phyloP scores from a whole-genome alignment of 2,113 vertebrate genomes.

The Chionomys nivalis region DNA sequence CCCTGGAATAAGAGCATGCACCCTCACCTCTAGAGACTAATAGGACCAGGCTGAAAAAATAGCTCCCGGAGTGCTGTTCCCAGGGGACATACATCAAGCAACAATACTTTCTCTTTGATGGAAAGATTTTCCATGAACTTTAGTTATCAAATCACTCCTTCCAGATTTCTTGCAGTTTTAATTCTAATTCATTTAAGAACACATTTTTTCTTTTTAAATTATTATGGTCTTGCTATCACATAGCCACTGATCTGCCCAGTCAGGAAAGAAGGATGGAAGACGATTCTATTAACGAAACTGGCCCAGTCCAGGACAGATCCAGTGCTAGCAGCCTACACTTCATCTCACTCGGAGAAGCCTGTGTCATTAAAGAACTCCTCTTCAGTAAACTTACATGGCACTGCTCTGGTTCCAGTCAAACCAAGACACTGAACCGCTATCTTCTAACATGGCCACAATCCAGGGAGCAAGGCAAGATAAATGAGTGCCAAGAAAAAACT shows the following conservation, averaged over 20 bases:
- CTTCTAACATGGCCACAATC: background rate
- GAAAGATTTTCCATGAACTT: conserved; percentile 16
- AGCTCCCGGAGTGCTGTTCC: background rate
- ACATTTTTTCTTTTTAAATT: background rate
- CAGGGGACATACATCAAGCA: background rate
- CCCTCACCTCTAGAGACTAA: conserved; percentile 8
- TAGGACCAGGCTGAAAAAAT: background rate
- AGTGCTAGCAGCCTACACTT: background rate
- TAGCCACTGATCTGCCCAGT: background rate
- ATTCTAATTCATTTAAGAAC: conserved; percentile 28
- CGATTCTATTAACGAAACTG: background rate
- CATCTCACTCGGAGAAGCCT: background rate
- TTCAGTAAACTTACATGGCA: background rate
- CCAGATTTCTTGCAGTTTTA: conserved; percentile 29
- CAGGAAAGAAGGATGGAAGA: conserved; percentile 11
- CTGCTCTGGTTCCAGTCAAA: conserved; percentile 23
- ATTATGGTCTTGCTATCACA: background rate
- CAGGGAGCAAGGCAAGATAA: conserved; percentile 8
- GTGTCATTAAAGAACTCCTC: background rate
- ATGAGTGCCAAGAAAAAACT: background rate
- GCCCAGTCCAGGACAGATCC: background rate
- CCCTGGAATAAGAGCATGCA: background rate
- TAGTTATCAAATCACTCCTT: background rate
- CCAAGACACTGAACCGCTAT: background rate
- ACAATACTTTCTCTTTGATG: background rate